These are phyloP conservation scores for Cylindroiulus punctatus DNA, from an alignment of 2,888 invertebrate genomes.

Conservation along the genomic window DNA sequence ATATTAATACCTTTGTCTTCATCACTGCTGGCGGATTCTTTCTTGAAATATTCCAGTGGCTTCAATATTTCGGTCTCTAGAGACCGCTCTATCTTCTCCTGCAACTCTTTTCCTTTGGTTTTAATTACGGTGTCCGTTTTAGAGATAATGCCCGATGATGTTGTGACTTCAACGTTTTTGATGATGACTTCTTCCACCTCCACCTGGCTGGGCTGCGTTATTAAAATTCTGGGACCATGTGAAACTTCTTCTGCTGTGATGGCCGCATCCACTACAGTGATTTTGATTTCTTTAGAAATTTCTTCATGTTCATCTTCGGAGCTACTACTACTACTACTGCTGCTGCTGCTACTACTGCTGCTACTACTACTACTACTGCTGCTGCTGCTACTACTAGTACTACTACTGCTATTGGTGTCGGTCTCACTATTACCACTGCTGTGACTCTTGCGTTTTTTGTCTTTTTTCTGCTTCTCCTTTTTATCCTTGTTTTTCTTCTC, in stretches of 20 bases:
- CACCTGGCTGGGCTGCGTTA: not conserved
- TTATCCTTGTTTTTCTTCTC: not conserved
- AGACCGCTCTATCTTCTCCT: not conserved
- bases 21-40: conserved; percentile 5
- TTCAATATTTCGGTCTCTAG: not conserved
- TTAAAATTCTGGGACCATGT: not conserved
- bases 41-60: not conserved
- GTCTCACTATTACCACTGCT: not conserved
- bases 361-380: not conserved
- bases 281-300: not conserved
- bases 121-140: not conserved
- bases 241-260: not conserved
- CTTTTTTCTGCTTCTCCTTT: not conserved
- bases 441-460: not conserved
- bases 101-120: not conserved
- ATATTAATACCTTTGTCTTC: not conserved
- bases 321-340: not conserved
- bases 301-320: not conserved
- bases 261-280: not conserved
- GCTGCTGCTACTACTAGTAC: not conserved
- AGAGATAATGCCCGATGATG: too few relatives aligned
- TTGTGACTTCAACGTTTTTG: not conserved
- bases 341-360: not conserved
- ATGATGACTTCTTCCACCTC: not conserved
- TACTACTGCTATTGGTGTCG: not conserved